A percentile compares a stretch with the other conserved stretches of the same genome.
phyloP scores from a whole-genome alignment of 2,888 invertebrate genomes.

The Dolomedes plantarius region DNA sequence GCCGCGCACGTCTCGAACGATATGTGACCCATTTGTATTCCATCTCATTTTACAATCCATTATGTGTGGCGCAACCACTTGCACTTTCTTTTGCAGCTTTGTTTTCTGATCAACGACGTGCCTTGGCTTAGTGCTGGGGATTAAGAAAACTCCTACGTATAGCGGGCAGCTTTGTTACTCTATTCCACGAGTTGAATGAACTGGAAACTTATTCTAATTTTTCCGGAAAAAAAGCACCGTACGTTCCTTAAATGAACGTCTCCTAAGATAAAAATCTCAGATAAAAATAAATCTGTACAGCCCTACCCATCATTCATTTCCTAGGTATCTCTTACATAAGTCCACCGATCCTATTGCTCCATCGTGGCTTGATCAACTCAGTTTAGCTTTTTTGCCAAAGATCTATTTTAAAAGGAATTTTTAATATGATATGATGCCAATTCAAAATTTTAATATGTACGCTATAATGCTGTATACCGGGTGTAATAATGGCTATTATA shows the following conservation, averaged over 20 bases:
- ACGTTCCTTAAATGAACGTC: not conserved
- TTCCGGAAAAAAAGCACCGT: not conserved
- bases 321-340: too few relatives aligned
- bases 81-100: constrained; percentile 2
- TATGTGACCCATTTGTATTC: constrained; percentile 11
- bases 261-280: too few relatives aligned
- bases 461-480: too few relatives aligned
- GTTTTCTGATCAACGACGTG: not conserved
- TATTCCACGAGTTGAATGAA: not conserved
- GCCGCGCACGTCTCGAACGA: not conserved
- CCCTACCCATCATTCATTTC: too few relatives aligned
- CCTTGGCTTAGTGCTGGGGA: not conserved
- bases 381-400: too few relatives aligned
- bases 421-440: too few relatives aligned
- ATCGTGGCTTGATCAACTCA: too few relatives aligned
- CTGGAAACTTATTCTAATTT: not conserved
- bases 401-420: too few relatives aligned
- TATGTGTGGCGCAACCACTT: constrained; percentile 5
- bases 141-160: not conserved
- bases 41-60: not conserved
- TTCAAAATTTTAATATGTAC: too few relatives aligned
- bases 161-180: not conserved
- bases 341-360: too few relatives aligned
- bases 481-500: too few relatives aligned
- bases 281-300: too few relatives aligned